Base-by-base conservation (phyloP, 2,113 vertebrate species). In the Spheniscus mendiculus region DNA sequence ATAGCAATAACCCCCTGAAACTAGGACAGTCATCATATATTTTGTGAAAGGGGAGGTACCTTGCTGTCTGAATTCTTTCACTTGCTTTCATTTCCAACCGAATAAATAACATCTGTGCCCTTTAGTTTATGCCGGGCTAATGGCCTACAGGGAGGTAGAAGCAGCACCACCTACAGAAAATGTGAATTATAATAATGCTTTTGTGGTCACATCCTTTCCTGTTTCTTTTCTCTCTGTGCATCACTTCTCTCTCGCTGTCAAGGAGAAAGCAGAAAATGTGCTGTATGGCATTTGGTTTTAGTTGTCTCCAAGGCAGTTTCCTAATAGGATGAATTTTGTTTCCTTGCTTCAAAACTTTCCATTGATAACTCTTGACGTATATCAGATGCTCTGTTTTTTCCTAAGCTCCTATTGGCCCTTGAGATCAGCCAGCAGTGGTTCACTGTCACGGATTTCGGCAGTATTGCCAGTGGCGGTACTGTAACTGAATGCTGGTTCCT, bases 21-120 rank as follows among this genome's bases (percentile, higher is more conserved):
- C 15, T 34, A 27, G 14, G 49, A 25, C 26, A 61, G 0, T 53
- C 8, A 3, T 67, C 4, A 10, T 53, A 5, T 36, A 1, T 72
- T 73, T 52, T 49, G 10, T 74, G 59, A 44, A 69, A 61, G 38
- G 42, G 11, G 26, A 55, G 15, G 22, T 90, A 73, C 45, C 30
- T 89, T 59, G 8, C 38, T 81, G 32, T 55, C 53, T 84, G 38
- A 81, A 69, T 89, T 81, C 32, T 62, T 90, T 78, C 19, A 67
- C 62, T 76, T 89, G 32, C 38, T 92, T 94, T 88, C 1, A 3
- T 87, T 95, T 91, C 67, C 36, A 53, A 49, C 5, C 26, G 45
- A 25, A 13, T 67, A 72, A 67, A 59, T 56, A 25, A 59, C 69
- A 62, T 81, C 23, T 73, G 14, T 66, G 21, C 5, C 42, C 30